phyloP scores from a whole-genome alignment of 2,113 vertebrate genomes.

The Mellivora capensis region DNA sequence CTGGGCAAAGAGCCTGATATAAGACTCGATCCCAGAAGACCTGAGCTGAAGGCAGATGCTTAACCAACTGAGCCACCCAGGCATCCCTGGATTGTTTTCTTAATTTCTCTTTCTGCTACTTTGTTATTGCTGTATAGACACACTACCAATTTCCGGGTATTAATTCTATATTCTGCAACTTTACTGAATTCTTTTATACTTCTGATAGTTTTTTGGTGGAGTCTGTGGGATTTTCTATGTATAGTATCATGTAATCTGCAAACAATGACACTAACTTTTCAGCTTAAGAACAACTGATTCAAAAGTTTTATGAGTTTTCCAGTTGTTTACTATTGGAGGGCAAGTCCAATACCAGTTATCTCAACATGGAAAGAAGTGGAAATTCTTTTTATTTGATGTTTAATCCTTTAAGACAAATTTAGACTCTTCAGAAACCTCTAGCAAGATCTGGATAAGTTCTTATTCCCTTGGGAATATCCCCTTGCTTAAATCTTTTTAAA shows the following conservation, averaged over 20 bases:
- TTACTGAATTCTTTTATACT: neutral
- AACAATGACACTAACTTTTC: neutral
- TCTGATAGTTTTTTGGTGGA: neutral
- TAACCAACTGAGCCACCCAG: too few species aligned
- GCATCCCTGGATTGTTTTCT: neutral
- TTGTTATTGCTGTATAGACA: neutral
- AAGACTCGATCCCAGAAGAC: too few species aligned
- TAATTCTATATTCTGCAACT: neutral
- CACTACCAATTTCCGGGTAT: neutral
- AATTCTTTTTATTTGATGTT: conserved; percentile 24
- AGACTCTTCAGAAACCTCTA: neutral
- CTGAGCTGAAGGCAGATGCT: too few species aligned
- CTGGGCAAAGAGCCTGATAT: too few species aligned
- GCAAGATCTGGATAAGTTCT: neutral
- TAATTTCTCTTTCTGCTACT: neutral
- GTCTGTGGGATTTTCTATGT: neutral
- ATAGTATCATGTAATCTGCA: neutral
- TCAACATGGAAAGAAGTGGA: neutral
- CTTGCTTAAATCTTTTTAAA: conserved; percentile 15
- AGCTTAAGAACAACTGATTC: neutral
- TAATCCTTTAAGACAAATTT: neutral
- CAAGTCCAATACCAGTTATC: neutral
- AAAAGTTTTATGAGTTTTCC: conserved; percentile 15
- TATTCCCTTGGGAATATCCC: neutral
- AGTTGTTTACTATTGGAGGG: neutral